A percentile compares a stretch with the other conserved stretches of the same genome.
phyloP scores from a whole-genome alignment of 2,797 vertebrate species.

The Vultur gryphus region DNA sequence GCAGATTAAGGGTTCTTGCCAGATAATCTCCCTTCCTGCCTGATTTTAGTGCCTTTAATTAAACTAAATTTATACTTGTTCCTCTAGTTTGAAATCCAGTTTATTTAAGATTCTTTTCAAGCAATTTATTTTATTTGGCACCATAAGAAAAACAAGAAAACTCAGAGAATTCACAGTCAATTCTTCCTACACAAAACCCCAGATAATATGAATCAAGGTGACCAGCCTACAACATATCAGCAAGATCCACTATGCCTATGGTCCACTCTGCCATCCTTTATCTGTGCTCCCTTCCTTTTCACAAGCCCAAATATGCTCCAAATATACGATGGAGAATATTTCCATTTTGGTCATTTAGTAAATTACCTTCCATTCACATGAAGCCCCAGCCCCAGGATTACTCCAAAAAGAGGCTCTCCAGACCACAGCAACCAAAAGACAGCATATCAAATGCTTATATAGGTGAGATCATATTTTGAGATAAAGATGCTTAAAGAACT shows the following conservation, averaged over 20 bases:
- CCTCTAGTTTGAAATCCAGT: background rate
- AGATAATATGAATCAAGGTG: background rate
- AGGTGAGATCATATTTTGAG: background rate
- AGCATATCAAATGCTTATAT: background rate
- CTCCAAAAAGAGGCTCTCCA: background rate
- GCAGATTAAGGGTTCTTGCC: background rate
- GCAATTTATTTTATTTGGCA: background rate
- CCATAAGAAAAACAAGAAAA: background rate
- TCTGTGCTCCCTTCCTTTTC: background rate
- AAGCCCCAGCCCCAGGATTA: background rate
- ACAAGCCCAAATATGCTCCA: background rate
- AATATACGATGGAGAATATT: accelerated
- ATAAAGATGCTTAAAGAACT: background rate
- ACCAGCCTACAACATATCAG: background rate
- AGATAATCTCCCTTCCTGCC: background rate
- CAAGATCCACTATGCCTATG: background rate
- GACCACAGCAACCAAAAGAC: background rate
- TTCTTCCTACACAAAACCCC: background rate
- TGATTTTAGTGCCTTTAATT: background rate
- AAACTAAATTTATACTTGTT: background rate
- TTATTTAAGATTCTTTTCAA: background rate
- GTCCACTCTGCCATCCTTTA: background rate
- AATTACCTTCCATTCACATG: background rate
- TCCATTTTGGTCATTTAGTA: background rate
- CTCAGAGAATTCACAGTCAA: background rate